Conservation (phyloP, 2,888 invertebrate species). For the Gisinianus flammeolus region DNA sequence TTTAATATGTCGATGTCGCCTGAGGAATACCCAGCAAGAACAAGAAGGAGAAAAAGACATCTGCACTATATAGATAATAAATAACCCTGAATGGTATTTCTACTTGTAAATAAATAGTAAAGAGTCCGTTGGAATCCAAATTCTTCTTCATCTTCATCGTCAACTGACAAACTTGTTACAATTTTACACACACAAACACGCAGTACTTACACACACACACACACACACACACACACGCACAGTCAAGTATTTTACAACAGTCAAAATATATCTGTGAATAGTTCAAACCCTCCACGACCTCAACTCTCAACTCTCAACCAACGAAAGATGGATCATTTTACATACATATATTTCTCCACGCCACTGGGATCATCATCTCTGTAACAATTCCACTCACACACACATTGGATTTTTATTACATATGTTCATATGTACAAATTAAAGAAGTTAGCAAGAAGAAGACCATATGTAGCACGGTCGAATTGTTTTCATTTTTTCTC, state of each 20-base stretch:
- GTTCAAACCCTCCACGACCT: background rate
- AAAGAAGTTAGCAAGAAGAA: too few species aligned
- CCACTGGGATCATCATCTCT: too few species aligned
- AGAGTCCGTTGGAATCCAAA: too few species aligned
- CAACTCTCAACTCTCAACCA: background rate
- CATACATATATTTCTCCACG: background rate
- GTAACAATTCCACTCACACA: too few species aligned
- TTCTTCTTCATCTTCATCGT: too few species aligned
- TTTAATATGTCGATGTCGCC: too few species aligned
- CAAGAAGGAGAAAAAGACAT: background rate
- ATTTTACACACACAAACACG: too few species aligned
- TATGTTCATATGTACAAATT: constrained; percentile 7
- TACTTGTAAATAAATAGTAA: background rate
- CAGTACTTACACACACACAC: background rate
- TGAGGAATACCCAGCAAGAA: too few species aligned
- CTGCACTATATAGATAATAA: background rate
- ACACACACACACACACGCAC: background rate
- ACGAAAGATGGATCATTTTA: constrained; percentile 6
- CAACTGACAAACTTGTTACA: too few species aligned
- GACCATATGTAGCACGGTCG: too few species aligned
- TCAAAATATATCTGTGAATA: background rate
- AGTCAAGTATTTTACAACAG: background rate
- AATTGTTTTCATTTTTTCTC: too few species aligned
- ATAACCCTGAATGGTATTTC: background rate
- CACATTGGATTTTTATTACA: too few species aligned